Evolutionary conservation across 2,888 invertebrate species (phyloP).

Genomic region (Prenolepis imparis): DNA sequence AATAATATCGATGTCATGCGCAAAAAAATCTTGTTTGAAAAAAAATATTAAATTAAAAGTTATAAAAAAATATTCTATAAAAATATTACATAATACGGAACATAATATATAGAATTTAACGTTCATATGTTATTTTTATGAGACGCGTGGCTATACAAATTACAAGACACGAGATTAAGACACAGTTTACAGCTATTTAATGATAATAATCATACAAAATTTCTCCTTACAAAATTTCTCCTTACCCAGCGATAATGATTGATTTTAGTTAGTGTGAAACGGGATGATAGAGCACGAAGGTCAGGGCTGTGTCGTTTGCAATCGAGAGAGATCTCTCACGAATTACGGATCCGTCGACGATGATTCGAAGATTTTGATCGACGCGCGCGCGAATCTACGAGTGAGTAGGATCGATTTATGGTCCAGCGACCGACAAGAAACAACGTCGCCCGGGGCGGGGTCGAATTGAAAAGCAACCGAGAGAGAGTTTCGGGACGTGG

Average conservation of each 20-base stretch:
- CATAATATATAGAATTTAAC: neutral
- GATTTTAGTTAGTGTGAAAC: constrained; percentile 41
- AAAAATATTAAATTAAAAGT: no score
- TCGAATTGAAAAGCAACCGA: constrained; percentile 74
- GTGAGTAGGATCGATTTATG: constrained; percentile 75
- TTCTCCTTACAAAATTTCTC: constrained; percentile 46
- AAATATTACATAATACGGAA: neutral
- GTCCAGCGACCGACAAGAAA: constrained; percentile 69
- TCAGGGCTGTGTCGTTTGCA: constrained; percentile 47
- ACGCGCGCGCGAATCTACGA: constrained; percentile 54
- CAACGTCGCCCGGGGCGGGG: constrained; percentile 75
- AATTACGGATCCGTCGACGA: constrained; percentile 35
- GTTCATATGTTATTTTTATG: neutral
- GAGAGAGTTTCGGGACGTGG: constrained; percentile 78
- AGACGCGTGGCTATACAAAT: constrained; percentile 8
- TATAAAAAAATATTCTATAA: neutral
- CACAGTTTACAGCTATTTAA: constrained; percentile 43
- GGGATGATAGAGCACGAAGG: constrained; percentile 44
- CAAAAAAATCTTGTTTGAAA: no score
- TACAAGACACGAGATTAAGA: constrained; percentile 15
- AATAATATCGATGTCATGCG: no score
- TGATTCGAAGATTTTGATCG: constrained; percentile 49
- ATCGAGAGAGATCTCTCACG: constrained; percentile 46
- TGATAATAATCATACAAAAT: constrained; percentile 41
- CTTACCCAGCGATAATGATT: constrained; percentile 42